These are phyloP conservation scores for Cantharis nigra DNA, from an alignment of 2,888 invertebrate genomes.

Conservation along the genomic window DNA sequence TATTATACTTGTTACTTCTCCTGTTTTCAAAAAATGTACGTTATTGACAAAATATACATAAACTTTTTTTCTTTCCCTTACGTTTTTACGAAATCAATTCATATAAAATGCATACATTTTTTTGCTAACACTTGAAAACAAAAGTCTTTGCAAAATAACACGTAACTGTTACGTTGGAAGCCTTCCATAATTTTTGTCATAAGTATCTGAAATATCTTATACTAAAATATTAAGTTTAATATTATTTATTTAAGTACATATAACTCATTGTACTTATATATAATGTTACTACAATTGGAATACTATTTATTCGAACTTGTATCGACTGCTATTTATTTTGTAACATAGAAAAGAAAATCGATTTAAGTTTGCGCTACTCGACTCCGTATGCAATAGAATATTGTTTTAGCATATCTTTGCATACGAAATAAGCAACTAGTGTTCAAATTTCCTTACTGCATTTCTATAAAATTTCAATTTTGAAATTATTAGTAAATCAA, in stretches of 20 bases:
- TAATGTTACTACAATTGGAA: not conserved
- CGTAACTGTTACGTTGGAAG: not conserved
- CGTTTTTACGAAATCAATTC: not conserved
- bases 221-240: not conserved
- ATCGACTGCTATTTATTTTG: not conserved
- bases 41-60: not conserved
- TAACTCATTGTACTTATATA: no score
- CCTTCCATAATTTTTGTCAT: not conserved
- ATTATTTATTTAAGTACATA: no score
- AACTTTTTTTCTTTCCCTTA: not conserved
- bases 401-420: not conserved
- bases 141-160: not conserved
- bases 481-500: not conserved
- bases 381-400: not conserved
- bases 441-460: not conserved
- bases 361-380: not conserved
- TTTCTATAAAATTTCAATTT: not conserved
- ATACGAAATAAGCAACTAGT: not conserved
- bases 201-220: not conserved
- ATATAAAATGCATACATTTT: not conserved
- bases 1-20: no score
- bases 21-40: no score
- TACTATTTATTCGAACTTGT: not conserved
- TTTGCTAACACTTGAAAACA: not conserved
- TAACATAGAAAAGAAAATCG: not conserved